phyloP scores from a whole-genome alignment of 2,888 invertebrate species.

The Cosmia trapezina region DNA sequence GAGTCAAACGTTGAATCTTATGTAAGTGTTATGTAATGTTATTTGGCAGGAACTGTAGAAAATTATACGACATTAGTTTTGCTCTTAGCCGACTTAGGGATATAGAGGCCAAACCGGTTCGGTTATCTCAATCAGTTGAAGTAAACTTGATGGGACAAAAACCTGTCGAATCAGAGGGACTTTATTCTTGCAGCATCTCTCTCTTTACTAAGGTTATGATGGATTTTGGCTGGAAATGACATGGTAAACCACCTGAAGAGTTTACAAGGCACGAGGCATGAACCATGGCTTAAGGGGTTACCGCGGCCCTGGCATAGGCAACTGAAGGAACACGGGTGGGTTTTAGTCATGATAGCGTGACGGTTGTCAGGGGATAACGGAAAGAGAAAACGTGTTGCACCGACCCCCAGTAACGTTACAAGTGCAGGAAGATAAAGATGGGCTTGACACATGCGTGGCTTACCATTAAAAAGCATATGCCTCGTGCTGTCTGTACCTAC shows the following conservation, averaged over 20 bases:
- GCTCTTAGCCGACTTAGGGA: constrained; percentile 5
- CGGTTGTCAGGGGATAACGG: too few species aligned
- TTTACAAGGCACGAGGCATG: neutral
- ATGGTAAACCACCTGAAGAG: neutral
- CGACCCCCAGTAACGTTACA: too few species aligned
- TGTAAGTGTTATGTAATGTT: constrained; percentile 17
- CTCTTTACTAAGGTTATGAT: too few species aligned
- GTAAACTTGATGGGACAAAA: neutral
- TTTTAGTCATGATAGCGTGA: too few species aligned
- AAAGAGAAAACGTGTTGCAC: too few species aligned
- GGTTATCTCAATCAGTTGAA: neutral
- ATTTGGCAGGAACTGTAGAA: constrained; percentile 23
- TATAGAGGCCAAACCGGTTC: neutral
- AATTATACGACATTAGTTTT: neutral
- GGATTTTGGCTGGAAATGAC: neutral
- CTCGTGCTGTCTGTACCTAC: neutral
- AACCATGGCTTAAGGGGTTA: too few species aligned
- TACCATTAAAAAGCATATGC: neutral
- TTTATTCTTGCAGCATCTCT: neutral
- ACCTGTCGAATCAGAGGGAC: neutral
- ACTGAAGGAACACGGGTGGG: too few species aligned
- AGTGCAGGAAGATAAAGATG: too few species aligned
- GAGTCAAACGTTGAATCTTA: constrained; percentile 15
- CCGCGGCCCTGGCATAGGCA: too few species aligned
- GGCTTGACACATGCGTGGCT: neutral